These are phyloP conservation scores for Prenolepis imparis DNA, from an alignment of 2,888 invertebrate species.

Conservation along the genomic window DNA sequence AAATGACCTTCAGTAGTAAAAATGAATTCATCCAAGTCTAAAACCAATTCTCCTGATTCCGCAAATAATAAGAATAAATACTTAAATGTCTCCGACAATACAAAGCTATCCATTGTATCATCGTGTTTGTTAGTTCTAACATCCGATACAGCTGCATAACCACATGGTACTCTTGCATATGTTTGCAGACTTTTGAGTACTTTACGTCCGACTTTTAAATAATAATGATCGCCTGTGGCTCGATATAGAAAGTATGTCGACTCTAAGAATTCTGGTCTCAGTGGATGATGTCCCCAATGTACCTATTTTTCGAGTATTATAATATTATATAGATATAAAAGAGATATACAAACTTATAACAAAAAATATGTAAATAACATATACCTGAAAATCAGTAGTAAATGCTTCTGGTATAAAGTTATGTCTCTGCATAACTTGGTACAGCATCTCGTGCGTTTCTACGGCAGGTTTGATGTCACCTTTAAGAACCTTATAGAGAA, in stretches of 20 bases:
- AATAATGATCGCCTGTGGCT: constrained; percentile 98
- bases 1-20: constrained; percentile 98
- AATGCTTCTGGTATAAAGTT: constrained; percentile 99
- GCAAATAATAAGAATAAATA: constrained; percentile 98
- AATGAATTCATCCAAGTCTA: constrained; percentile 95
- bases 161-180: constrained; percentile 97
- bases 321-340: background rate
- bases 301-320: constrained; percentile 88
- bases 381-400: constrained; percentile 97
- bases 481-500: constrained; percentile 88
- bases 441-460: constrained; percentile 99
- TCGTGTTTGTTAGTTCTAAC: constrained; percentile 96
- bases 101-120: constrained; percentile 99
- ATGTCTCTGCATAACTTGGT: constrained; percentile 98
- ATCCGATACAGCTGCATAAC: constrained; percentile 99
- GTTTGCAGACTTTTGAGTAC: constrained; percentile 96
- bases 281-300: constrained; percentile 99
- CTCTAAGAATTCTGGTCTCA: constrained; percentile 98
- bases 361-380: constrained; percentile 23
- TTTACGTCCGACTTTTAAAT: constrained; percentile 96
- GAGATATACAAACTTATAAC: background rate
- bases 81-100: constrained; percentile 98
- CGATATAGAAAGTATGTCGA: constrained; percentile 98
- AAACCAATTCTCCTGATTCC: constrained; percentile 93
- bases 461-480: constrained; percentile 99